Percentiles rank a stretch among this genome's conserved stretches.
phyloP scores from a whole-genome alignment of 1,140 invertebrate species.

The Sipha flava region DNA sequence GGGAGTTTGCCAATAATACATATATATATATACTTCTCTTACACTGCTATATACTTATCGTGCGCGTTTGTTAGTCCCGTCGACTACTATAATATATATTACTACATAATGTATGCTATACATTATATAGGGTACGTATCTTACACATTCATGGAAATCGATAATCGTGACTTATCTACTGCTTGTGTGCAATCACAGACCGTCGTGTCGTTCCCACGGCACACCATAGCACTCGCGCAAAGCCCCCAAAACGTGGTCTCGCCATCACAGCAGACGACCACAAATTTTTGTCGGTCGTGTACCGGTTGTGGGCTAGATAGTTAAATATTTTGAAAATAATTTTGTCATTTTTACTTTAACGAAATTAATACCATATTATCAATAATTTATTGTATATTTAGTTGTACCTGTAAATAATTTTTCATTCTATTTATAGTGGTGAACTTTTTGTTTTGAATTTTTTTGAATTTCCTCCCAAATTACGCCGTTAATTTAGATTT shows the following conservation, averaged over 20 bases:
- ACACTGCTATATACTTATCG: background rate
- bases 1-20: no score
- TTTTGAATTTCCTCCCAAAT: no score
- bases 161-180: constrained; percentile 14
- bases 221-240: background rate
- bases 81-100: background rate
- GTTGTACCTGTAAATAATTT: no score
- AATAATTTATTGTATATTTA: no score
- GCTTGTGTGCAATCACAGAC: background rate
- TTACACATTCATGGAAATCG: background rate
- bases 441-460: no score
- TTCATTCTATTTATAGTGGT: no score
- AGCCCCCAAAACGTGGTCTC: background rate
- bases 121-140: no score
- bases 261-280: background rate
- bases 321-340: no score
- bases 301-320: background rate
- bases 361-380: no score
- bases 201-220: constrained; percentile 22
- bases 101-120: no score
- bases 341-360: no score
- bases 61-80: background rate
- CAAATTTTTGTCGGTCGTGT: background rate
- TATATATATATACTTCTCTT: background rate
- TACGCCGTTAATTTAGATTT: no score